Percentiles rank a stretch among this genome's conserved stretches.
These are phyloP conservation scores for Elachura formosa DNA, from an alignment of 2,113 vertebrate species.

Conservation along the genomic window DNA sequence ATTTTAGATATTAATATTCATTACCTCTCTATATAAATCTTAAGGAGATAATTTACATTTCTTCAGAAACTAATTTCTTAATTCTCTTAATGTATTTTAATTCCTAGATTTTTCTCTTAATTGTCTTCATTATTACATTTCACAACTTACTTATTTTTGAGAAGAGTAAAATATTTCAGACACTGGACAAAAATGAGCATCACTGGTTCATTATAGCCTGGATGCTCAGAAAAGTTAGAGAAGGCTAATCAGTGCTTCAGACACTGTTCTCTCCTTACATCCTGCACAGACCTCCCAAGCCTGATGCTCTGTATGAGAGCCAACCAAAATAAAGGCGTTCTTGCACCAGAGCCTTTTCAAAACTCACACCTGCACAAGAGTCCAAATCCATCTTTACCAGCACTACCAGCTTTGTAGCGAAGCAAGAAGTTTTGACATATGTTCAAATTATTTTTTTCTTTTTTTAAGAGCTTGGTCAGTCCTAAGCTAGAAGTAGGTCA, in stretches of 20 bases:
- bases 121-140: neutral
- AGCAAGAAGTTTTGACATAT: neutral
- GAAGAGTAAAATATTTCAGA: neutral
- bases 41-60: neutral
- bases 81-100: neutral
- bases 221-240: neutral
- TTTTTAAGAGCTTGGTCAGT: neutral
- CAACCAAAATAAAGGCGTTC: neutral
- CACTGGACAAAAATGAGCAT: neutral
- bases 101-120: neutral
- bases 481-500: slow-evolving; percentile 12
- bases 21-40: neutral
- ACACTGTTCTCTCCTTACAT: neutral
- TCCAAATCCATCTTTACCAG: neutral
- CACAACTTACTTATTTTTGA: neutral
- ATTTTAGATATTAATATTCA: neutral
- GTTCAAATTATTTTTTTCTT: neutral
- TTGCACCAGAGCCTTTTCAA: neutral
- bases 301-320: neutral
- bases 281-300: neutral
- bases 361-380: neutral
- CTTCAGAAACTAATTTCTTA: neutral
- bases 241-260: neutral
- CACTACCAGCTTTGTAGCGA: neutral
- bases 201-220: neutral